Percentiles rank a stretch among this genome's conserved stretches.
These are phyloP conservation scores for Orientallactaga bullata DNA, from an alignment of 2,113 vertebrate species.

Conservation along the genomic window DNA sequence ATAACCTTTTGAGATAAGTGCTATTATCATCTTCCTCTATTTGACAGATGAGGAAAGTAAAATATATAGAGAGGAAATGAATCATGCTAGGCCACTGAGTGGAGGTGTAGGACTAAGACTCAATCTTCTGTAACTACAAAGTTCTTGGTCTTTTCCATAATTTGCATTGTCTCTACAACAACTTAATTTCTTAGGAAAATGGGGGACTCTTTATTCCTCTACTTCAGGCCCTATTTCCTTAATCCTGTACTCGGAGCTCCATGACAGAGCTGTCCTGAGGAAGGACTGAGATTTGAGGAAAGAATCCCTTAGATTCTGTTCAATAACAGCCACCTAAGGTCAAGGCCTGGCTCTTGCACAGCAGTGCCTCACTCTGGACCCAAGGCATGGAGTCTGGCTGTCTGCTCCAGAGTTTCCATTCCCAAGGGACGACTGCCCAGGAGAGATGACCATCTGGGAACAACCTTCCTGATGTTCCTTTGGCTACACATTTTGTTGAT, in stretches of 20 bases:
- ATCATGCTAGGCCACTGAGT: not conserved
- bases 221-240: not conserved
- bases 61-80: not conserved
- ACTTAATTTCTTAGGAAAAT: constrained; percentile 21
- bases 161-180: not conserved
- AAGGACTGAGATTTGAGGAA: constrained; percentile 53
- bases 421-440: constrained; percentile 65
- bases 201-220: not conserved
- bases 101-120: not conserved
- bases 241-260: not conserved
- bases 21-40: not conserved
- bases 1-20: not conserved
- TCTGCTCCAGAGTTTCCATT: constrained; percentile 67
- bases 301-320: constrained; percentile 9
- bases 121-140: not conserved
- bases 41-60: constrained; percentile 29
- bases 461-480: constrained; percentile 73
- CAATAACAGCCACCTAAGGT: not conserved
- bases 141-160: not conserved
- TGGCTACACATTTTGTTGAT: constrained; percentile 79
- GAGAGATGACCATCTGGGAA: constrained; percentile 76
- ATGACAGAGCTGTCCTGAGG: not conserved
- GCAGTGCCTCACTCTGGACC: not conserved
- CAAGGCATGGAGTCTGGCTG: constrained; percentile 47
- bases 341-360: not conserved